Percentiles rank a stretch among this genome's conserved stretches.
These are phyloP conservation scores for Drosophila robusta DNA, from an alignment of 2,888 invertebrate genomes.

Conservation along the genomic window DNA sequence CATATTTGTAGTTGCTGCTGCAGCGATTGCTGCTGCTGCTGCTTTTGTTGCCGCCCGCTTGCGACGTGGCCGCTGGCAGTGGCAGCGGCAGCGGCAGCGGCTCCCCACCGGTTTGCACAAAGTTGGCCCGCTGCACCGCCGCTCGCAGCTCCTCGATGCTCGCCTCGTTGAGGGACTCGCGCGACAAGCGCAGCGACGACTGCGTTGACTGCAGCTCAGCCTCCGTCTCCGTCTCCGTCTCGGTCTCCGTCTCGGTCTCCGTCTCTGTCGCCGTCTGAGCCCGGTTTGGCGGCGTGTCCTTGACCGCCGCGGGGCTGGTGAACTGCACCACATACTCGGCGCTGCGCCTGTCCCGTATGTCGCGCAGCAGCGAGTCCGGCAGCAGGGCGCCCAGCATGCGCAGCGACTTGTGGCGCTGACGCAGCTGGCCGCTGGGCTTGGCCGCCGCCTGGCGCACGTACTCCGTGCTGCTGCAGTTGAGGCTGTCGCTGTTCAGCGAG, in stretches of 20 bases:
- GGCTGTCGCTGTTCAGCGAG: slow-evolving; percentile 91
- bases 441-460: slow-evolving; percentile 84
- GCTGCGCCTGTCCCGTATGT: slow-evolving; percentile 88
- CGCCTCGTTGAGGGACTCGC: slow-evolving; percentile 69
- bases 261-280: slow-evolving; percentile 5
- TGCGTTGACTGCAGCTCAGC: slow-evolving; percentile 9
- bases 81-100: slow-evolving; percentile 21
- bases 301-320: slow-evolving; percentile 49
- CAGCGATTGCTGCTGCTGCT: slow-evolving; percentile 23
- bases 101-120: slow-evolving; percentile 74
- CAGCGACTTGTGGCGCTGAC: slow-evolving; percentile 76
- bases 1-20: slow-evolving; percentile 85
- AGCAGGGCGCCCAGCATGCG: slow-evolving; percentile 62
- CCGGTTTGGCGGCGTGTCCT: slow-evolving; percentile 46
- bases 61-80: slow-evolving; percentile 24
- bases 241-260: too few species aligned
- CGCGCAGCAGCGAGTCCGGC: slow-evolving; percentile 89
- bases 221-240: not conserved
- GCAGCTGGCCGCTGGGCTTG: slow-evolving; percentile 63
- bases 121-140: slow-evolving; percentile 69
- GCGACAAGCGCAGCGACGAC: slow-evolving; percentile 48
- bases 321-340: slow-evolving; percentile 67
- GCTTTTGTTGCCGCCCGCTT: slow-evolving; percentile 15
- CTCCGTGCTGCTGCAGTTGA: slow-evolving; percentile 88
- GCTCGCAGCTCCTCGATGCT: slow-evolving; percentile 73